Conservation (phyloP, 2,113 vertebrate species). For the Platysteira castanea region DNA sequence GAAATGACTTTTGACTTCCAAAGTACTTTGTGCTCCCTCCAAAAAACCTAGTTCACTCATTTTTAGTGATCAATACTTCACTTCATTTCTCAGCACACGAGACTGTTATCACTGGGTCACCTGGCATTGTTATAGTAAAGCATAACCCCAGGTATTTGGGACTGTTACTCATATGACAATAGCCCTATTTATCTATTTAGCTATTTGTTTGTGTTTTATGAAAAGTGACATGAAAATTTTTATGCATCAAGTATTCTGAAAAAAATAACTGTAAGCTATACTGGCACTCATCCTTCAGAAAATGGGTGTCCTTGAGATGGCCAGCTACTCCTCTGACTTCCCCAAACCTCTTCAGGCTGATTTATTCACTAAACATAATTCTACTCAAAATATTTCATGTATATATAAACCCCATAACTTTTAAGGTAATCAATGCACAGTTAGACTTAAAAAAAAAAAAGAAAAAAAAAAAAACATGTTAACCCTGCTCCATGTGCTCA, state of each 20-base stretch:
- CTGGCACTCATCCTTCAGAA: not conserved
- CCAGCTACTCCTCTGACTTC: constrained; percentile 40
- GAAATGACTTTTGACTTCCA: not conserved
- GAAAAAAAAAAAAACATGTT: not conserved
- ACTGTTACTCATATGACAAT: not conserved
- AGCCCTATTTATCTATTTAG: not conserved
- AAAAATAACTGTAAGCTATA: constrained; percentile 51
- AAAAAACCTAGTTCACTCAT: accelerated
- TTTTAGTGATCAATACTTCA: accelerated
- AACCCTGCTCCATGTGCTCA: not conserved
- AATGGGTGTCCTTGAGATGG: constrained; percentile 5
- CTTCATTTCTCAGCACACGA: not conserved
- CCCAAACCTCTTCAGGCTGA: constrained; percentile 25
- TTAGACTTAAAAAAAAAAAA: not conserved
- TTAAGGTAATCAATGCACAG: constrained; percentile 30
- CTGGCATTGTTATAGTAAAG: not conserved
- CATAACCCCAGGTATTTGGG: not conserved
- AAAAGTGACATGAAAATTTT: constrained; percentile 28
- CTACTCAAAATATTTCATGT: constrained; percentile 6
- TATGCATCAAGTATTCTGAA: constrained; percentile 26
- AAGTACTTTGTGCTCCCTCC: not conserved
- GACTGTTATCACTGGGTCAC: not conserved
- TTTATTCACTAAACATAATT: not conserved
- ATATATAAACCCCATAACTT: constrained; percentile 31
- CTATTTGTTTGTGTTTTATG: not conserved